Base-by-base conservation (phyloP, 2,797 vertebrate genomes). In the Vireo griseus region DNA sequence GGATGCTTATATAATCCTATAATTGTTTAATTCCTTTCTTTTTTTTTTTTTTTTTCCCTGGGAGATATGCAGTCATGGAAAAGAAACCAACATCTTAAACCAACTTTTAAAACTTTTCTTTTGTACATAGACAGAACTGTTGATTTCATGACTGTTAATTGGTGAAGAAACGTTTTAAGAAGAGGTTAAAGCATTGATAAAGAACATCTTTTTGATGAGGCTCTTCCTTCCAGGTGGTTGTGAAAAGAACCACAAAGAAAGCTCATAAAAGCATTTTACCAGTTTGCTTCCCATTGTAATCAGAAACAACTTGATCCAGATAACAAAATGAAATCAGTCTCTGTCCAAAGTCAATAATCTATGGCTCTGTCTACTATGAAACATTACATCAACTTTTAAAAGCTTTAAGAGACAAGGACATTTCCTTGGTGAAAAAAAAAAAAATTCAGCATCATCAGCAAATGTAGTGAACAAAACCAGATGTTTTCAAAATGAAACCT, bases 401-500 rank as follows among this genome's bases (percentile, higher is more conserved):
- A 51, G 16, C 35, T 89, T 62, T 66, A 85, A 42, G 26, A 52
- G 19, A 52, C 2, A 48, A 79, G 11, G 88, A 73, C 1, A 3
- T 21, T n/a, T 50, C 13, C 10, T 13, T 69, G 6, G 7, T 45
- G 29, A 42, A 68, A 74, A 57, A 51, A 57, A 51, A 68, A 29
- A 21, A 11, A 2, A 44, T 78, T 65, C n/a, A 69, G 28, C 20
- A 29, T 4, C 16, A 45, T 28, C 17, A 79, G 14, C 31, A 62
- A 84, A 35, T 0, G 0, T 6, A 48, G 9, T 2, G 4, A 92
- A 86, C 11, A 39, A 11, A 11, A 40, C 11, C 10, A 52, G 11
- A 9, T 58, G 6, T 54, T 90, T 86, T 73, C 14, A 48, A 69
- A 78, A 35, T n/a, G 12, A 62, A 92, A 35, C 13, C 29, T 42